Percentiles rank a stretch among this genome's conserved stretches.
These are phyloP conservation scores for Romanomermis culicivorax DNA, from an alignment of 2,888 invertebrate species.

Conservation along the genomic window DNA sequence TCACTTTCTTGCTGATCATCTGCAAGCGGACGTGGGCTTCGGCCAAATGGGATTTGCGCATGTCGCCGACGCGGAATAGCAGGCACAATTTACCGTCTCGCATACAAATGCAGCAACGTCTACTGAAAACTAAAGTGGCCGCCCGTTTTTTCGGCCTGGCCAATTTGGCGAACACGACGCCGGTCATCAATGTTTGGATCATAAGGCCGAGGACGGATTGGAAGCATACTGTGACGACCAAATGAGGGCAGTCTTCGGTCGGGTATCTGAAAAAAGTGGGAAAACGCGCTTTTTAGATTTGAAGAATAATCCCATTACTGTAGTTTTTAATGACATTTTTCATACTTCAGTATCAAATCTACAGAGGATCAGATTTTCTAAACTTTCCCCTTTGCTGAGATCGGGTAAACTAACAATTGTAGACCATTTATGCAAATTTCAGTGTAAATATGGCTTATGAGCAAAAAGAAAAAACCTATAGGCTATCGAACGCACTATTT, in stretches of 20 bases:
- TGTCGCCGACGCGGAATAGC: conserved; percentile 26
- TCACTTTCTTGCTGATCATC: conserved; percentile 74
- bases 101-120: conserved; percentile 21
- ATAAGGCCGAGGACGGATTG: conserved; percentile 26
- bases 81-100: conserved; percentile 25
- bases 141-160: conserved; percentile 36
- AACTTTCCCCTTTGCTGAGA: too few species aligned
- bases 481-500: too few species aligned
- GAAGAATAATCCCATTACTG: too few species aligned
- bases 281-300: too few species aligned
- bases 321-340: too few species aligned
- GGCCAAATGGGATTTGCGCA: conserved; percentile 59
- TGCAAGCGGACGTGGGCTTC: conserved; percentile 78
- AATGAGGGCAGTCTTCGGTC: conserved; percentile 22
- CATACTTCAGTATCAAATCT: too few species aligned
- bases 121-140: conserved; percentile 21
- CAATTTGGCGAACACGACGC: conserved; percentile 36
- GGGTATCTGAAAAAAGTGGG: conserved; percentile 16
- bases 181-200: conserved; percentile 30
- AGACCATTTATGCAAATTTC: too few species aligned
- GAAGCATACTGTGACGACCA: conserved; percentile 23
- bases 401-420: too few species aligned
- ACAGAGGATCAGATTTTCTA: too few species aligned
- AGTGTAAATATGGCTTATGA: too few species aligned
- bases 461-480: too few species aligned